Conservation (phyloP, 2,113 vertebrate species). For the Columba janthina region DNA sequence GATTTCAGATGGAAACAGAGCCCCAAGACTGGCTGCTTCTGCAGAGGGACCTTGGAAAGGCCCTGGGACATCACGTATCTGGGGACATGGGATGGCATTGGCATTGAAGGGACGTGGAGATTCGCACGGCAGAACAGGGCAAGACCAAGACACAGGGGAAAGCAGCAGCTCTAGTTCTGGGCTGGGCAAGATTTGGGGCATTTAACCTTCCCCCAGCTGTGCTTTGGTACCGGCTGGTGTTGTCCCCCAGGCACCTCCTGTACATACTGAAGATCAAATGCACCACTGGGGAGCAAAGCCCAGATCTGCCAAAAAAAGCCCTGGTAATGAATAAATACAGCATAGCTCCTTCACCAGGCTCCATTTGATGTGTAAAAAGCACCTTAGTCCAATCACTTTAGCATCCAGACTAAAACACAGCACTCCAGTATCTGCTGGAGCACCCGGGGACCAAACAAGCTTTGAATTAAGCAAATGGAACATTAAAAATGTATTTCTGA, state of each 20-base stretch:
- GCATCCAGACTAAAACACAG: background rate
- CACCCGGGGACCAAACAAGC: background rate
- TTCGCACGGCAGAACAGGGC: background rate
- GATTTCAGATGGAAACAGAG: background rate
- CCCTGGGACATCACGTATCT: too few species aligned
- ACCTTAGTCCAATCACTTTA: background rate
- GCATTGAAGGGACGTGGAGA: fast-evolving
- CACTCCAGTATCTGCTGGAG: background rate
- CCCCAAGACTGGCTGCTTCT: background rate
- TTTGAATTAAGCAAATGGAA: slow-evolving; percentile 2
- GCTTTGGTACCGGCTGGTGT: background rate
- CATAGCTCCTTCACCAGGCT: background rate
- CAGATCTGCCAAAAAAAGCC: background rate
- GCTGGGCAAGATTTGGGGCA: background rate
- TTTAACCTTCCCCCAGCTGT: background rate
- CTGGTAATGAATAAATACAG: background rate
- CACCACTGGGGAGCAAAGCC: background rate
- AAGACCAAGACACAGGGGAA: background rate
- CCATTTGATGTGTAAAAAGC: background rate
- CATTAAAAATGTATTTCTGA: slow-evolving; percentile 47
- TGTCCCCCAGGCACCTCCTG: fast-evolving
- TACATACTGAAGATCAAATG: background rate
- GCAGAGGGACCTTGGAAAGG: background rate
- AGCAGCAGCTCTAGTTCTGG: background rate
- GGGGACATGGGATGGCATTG: too few species aligned